Conservation (phyloP, 1,140 invertebrate genomes). For the Rhopalosiphum maidis region DNA sequence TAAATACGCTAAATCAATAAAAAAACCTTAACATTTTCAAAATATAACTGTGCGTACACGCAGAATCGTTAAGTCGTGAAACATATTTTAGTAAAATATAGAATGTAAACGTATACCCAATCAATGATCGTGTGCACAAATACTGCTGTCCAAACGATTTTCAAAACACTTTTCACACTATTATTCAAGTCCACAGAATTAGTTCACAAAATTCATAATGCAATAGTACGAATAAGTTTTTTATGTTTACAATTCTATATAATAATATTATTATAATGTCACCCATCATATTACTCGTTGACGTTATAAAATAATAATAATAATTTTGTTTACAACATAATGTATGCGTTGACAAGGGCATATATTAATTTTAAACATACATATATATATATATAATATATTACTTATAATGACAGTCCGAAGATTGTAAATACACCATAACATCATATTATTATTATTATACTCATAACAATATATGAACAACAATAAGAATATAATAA, state of each 20-base stretch:
- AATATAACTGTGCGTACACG: not conserved
- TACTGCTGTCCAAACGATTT: not conserved
- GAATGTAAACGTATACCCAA: not conserved
- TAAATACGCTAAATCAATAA: not conserved
- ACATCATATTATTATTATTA: not conserved
- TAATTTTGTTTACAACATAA: not conserved
- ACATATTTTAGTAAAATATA: not conserved
- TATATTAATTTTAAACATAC: not conserved
- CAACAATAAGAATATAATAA: not conserved
- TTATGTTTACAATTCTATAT: not conserved
- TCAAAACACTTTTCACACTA: not conserved
- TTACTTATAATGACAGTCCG: not conserved
- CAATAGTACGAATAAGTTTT: not conserved
- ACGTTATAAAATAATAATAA: not conserved
- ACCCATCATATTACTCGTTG: not conserved
- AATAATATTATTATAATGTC: not conserved
- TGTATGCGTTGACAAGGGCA: not conserved
- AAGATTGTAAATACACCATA: not conserved
- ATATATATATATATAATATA: not conserved
- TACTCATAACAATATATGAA: not conserved
- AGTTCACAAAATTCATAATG: not conserved
- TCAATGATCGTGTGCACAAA: not conserved
- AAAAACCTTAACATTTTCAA: not conserved
- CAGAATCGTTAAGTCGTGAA: not conserved
- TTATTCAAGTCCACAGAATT: not conserved